These are phyloP conservation scores for Thaumatotibia leucotreta DNA, from an alignment of 1,140 invertebrate species.

Conservation along the genomic window DNA sequence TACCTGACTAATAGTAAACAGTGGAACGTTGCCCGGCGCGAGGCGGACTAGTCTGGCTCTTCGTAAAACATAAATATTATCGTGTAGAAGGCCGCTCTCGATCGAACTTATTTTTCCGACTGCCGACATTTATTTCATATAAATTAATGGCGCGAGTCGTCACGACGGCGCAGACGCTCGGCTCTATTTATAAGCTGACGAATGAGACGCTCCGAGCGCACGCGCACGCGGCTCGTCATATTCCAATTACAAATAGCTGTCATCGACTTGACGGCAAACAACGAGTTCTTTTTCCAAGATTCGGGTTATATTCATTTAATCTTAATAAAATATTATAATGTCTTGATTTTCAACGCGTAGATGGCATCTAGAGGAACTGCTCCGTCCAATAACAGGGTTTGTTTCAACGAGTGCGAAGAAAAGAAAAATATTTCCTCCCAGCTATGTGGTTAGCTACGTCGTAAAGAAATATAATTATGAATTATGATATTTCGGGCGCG, in stretches of 20 bases:
- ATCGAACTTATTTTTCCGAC: constrained; percentile 73
- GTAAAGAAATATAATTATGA: constrained; percentile 72
- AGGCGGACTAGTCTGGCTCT: constrained; percentile 48
- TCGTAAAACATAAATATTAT: constrained; percentile 75
- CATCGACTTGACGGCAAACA: constrained; percentile 52
- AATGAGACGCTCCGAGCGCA: constrained; percentile 72
- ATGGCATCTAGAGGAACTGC: neutral
- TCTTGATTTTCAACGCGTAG: constrained; percentile 14
- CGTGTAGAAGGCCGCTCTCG: constrained; percentile 67
- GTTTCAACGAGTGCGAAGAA: constrained; percentile 34
- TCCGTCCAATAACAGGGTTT: constrained; percentile 13
- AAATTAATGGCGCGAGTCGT: constrained; percentile 75
- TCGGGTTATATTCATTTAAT: constrained; percentile 22
- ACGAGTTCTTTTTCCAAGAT: constrained; percentile 45
- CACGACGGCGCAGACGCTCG: constrained; percentile 73
- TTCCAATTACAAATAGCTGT: constrained; percentile 75
- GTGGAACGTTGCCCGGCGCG: constrained; percentile 20
- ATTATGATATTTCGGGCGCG: constrained; percentile 64
- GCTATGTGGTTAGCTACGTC: constrained; percentile 35
- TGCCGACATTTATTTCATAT: constrained; percentile 76
- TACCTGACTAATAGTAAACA: constrained; percentile 8
- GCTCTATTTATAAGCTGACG: constrained; percentile 75
- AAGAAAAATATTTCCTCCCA: constrained; percentile 39
- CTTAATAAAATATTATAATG: constrained; percentile 40
- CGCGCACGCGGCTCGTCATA: constrained; percentile 70